A percentile compares a stretch with the other conserved stretches of the same genome.
Evolutionary conservation across 2,888 invertebrate species (phyloP).

Genomic region (Hanleya hanleyi): DNA sequence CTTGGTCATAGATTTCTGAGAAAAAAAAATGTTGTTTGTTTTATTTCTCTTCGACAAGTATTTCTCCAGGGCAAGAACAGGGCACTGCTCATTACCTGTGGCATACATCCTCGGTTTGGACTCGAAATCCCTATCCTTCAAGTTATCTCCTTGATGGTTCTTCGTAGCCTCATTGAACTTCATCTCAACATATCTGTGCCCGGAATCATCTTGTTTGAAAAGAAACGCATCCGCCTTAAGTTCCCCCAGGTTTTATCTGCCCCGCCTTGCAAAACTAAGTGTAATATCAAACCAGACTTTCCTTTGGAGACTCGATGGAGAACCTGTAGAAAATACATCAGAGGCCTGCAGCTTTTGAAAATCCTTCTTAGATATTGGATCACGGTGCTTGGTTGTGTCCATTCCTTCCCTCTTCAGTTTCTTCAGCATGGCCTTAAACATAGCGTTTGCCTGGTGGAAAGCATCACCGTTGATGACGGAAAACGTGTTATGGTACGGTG

Average conservation of each 20-base stretch:
- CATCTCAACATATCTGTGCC: conserved; percentile 23
- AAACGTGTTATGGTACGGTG: not conserved
- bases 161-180: conserved; percentile 21
- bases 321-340: conserved; percentile 1
- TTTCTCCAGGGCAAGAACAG: not conserved
- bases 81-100: conserved; percentile 10
- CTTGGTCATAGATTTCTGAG: conserved; percentile 6
- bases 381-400: conserved; percentile 20
- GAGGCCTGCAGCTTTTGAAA: conserved; percentile 5
- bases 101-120: conserved; percentile 23
- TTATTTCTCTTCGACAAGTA: conserved; percentile 21
- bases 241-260: conserved; percentile 18
- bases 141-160: conserved; percentile 17
- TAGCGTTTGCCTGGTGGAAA: conserved; percentile 9
- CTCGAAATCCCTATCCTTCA: conserved; percentile 9
- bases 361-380: conserved; percentile 1
- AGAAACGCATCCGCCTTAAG: conserved; percentile 13
- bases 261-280: conserved; percentile 20
- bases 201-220: no score
- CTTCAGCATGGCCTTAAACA: conserved; percentile 18
- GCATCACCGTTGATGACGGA: not conserved
- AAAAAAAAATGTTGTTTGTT: conserved; percentile 5
- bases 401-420: conserved; percentile 20
- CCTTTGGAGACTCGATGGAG: conserved; percentile 12
- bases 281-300: conserved; percentile 30